Conservation (phyloP, 2,888 invertebrate genomes). For the Calliopum simillimum region DNA sequence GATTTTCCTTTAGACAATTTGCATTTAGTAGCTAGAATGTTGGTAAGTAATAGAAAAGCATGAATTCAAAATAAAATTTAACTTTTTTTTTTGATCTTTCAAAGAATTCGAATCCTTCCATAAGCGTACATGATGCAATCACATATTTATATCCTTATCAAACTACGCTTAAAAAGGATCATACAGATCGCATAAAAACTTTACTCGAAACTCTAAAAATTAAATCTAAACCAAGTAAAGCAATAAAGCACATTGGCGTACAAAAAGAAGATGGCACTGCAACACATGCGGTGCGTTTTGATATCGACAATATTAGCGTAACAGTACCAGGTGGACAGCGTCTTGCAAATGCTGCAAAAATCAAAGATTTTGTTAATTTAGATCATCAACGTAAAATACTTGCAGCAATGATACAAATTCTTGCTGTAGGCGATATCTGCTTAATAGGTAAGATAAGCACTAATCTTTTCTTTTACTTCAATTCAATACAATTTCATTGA, state of each 20-base stretch:
- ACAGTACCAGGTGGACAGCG: constrained; percentile 65
- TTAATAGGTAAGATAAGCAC: constrained; percentile 72
- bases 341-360: constrained; percentile 54
- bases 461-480: background rate
- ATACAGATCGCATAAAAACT: constrained; percentile 77
- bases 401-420: constrained; percentile 82
- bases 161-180: constrained; percentile 82
- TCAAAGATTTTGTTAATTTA: constrained; percentile 73
- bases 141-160: constrained; percentile 87
- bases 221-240: constrained; percentile 38
- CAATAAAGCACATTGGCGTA: constrained; percentile 48
- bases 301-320: constrained; percentile 67
- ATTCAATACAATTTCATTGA: background rate
- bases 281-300: constrained; percentile 40
- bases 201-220: constrained; percentile 76
- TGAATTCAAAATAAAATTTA: background rate
- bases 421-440: constrained; percentile 86
- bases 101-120: constrained; percentile 78
- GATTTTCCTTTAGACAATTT: constrained; percentile 92
- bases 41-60: constrained; percentile 51
- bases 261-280: constrained; percentile 28
- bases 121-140: constrained; percentile 77
- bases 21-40: constrained; percentile 70
- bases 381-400: constrained; percentile 83
- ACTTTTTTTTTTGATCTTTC: constrained; percentile 49